Evolutionary conservation across 23 tunicate species (phyloP), one percentile per base, ranked within the genome.

Genomic region (Trididemnum clinides): DNA sequence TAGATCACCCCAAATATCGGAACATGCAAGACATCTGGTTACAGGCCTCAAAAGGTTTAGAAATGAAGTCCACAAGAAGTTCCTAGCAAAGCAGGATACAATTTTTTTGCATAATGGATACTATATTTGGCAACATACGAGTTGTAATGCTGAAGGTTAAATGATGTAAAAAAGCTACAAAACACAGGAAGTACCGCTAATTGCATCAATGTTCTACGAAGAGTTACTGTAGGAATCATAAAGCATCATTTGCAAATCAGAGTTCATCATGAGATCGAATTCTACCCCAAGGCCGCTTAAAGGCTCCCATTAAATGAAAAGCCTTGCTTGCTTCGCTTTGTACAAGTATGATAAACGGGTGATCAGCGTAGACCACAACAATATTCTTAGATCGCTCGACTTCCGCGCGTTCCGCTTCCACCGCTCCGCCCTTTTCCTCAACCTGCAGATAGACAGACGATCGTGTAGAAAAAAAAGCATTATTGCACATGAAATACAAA

Each of bases 261-360:
- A 92, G 77, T 82, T 92, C 97, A 83, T 92, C 97, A 57, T 92
- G 97, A 1, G 73, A 19, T 0, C 62, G 77, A 6, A 88, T 76
- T 7, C 79, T 50, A 22, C 97, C 97, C 25, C 20, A 64, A 22
- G 97, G 97, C 23, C 91, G 85, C 85, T 92, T 92, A 64, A 26
- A 83, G 34, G 91, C 97, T 20, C 97, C 88, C 73, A 81, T 64
- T 36, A 84, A 49, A 51, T 80, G 86, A 64, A 81, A 89, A 0
- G 88, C 77, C 57, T 57, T 51, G 62, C 81, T 89, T 1, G 88
- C n/a, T 32, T 65, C 64, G 59, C 92, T 82, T 34, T 86, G 93
- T 64, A 94, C 64, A 31, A 94, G 21, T 36, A 94, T 22, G 18
- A 94, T 65, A 84, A 94, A 94, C 5, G 98, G 94, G 72, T 94